Evolutionary conservation across 2,113 vertebrate genomes (phyloP), one percentile per base, ranked within the genome.

Genomic region (Neotragus pygmaeus): DNA sequence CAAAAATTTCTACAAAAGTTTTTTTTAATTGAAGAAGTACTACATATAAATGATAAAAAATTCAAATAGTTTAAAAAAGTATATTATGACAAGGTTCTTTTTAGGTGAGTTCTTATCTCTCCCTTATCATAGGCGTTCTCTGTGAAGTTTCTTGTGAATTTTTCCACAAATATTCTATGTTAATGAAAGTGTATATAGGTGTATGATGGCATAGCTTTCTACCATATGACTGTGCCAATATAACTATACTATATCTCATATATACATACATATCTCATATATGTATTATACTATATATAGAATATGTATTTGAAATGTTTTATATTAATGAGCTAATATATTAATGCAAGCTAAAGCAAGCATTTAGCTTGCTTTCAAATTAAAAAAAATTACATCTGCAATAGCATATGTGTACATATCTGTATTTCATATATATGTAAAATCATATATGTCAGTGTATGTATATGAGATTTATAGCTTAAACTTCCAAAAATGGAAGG

Each of bases 301-400:
- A 49, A 58, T 86, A 84, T 88, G 49, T 95, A 17, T 83, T 83
- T 94, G 90, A 92, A 15, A 33, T 78, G n/a, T 78, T 95, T 90
- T 9, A 21, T 90, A 81, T 55, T 62, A 87, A 21, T 82, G 33
- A 64, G 57, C 25, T 58, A 58, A 12, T 9, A 23, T 58, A 58
- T 58, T 27, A 27, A 58, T 58, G 57, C 9, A 58, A 58, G 57
- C 57, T 58, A 11, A 58, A 57, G 55, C 55, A 57, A 57, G 10
- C 33, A 45, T 94, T 86, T 90, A 75, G 47, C 9, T 57, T 95
- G 13, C 33, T 88, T 94, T 43, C 13, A 91, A 82, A 33, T 39
- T 89, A 21, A 1, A 51, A 66, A 92, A 90, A 62, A 88, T 58
- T 84, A 55, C 15, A 90, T 36, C 53, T 60, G n/a, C 47, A 77